These are phyloP conservation scores for Acrocephalus scirpaceus DNA, from an alignment of 2,797 vertebrate genomes.

Conservation along the genomic window DNA sequence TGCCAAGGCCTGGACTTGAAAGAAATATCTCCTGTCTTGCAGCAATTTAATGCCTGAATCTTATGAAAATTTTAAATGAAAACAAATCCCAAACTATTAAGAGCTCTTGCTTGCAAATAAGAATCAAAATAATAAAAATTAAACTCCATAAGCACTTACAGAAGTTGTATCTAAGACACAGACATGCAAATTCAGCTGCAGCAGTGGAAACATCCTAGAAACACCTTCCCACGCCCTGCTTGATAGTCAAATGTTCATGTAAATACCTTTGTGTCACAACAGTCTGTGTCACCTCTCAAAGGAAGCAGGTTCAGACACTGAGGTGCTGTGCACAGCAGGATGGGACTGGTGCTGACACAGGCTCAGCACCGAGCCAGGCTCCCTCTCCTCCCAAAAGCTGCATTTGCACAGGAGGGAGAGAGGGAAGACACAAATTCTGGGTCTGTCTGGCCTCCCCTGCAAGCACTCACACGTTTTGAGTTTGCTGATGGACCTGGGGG, in stretches of 20 bases:
- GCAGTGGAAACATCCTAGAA: conserved; percentile 29
- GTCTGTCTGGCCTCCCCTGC: background rate
- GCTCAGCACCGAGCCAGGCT: background rate
- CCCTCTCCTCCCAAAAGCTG: background rate
- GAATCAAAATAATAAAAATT: background rate
- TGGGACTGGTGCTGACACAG: background rate
- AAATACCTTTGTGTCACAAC: background rate
- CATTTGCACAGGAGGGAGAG: background rate
- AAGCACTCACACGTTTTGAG: background rate
- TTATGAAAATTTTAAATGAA: background rate
- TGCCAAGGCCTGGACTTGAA: background rate
- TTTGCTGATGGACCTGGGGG: background rate
- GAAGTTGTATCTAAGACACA: background rate
- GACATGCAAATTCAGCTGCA: conserved; percentile 20
- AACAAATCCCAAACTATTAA: background rate
- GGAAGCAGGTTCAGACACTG: background rate
- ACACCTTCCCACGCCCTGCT: background rate
- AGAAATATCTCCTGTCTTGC: background rate
- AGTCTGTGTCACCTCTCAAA: background rate
- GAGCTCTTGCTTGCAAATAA: background rate
- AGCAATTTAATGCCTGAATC: background rate
- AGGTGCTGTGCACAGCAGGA: background rate
- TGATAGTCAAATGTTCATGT: background rate
- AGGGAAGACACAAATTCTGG: background rate
- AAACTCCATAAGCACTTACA: background rate